These are phyloP conservation scores for Trematomus bernacchii DNA, from an alignment of 2,797 vertebrate genomes.

Conservation along the genomic window DNA sequence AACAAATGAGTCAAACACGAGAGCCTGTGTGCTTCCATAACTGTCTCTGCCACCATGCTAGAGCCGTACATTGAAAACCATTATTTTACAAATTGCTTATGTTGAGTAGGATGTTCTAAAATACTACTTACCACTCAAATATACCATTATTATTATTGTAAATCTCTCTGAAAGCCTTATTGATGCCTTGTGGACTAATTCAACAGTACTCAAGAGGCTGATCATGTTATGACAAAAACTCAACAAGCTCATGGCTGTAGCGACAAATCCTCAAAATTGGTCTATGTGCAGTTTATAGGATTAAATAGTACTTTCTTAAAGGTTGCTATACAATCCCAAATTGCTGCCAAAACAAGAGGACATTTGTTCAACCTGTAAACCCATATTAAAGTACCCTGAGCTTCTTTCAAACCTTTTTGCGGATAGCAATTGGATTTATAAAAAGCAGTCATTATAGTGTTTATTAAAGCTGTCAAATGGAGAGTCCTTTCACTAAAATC, in stretches of 20 bases:
- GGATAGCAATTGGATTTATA: not conserved
- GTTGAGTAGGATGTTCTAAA: slow-evolving; percentile 10
- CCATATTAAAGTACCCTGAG: not conserved
- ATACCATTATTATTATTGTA: slow-evolving; percentile 1
- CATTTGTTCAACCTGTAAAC: slow-evolving; percentile 5
- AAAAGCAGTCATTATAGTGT: not conserved
- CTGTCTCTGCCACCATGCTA: not conserved
- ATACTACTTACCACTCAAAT: not conserved
- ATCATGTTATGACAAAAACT: not conserved
- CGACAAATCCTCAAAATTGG: not conserved
- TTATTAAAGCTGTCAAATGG: slow-evolving; percentile 13
- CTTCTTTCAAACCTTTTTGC: not conserved
- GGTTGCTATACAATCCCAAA: not conserved
- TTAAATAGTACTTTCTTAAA: not conserved
- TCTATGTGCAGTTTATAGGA: slow-evolving; percentile 11
- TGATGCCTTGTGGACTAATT: slow-evolving; percentile 4
- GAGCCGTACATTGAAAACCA: not conserved
- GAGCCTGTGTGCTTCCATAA: not conserved
- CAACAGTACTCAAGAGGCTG: slow-evolving; percentile 3
- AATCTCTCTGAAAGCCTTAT: slow-evolving; percentile 22
- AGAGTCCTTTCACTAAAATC: not conserved
- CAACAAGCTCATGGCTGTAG: not conserved
- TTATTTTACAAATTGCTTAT: slow-evolving; percentile 8
- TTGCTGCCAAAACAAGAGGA: not conserved
- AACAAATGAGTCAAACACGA: slow-evolving; percentile 1